Evolutionary conservation across 1,140 invertebrate genomes (phyloP).

Genomic region (Trypoxylus dichotomus): DNA sequence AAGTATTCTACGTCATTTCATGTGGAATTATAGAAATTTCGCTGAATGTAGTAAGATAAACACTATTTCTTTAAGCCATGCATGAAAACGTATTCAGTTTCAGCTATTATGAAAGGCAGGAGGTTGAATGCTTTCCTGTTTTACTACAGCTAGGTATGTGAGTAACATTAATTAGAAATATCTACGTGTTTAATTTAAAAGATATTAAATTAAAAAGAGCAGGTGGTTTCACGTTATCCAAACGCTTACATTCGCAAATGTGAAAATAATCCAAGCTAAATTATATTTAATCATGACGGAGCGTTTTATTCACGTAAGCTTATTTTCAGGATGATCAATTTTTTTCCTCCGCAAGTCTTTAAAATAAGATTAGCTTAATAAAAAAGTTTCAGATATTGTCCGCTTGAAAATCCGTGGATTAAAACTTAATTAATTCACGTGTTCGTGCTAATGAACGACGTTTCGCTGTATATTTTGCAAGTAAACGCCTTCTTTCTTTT

Average conservation of each 20-base stretch:
- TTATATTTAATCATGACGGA: not conserved
- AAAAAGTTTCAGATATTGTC: not conserved
- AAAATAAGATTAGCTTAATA: not conserved
- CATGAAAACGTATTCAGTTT: no score
- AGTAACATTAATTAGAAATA: no score
- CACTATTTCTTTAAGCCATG: no score
- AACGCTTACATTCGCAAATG: not conserved
- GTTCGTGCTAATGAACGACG: not conserved
- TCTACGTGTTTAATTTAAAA: no score
- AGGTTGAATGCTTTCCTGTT: no score
- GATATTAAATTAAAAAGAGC: no score
- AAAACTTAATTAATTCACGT: not conserved
- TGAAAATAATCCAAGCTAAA: not conserved
- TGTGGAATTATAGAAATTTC: no score
- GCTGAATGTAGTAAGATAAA: no score
- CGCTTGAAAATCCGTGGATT: not conserved
- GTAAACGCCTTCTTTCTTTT: not conserved
- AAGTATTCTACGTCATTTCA: no score
- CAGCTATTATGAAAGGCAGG: no score
- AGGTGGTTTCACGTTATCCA: no score
- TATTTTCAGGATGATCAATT: not conserved
- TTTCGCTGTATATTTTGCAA: not conserved
- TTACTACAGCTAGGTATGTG: no score
- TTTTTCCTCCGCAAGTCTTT: not conserved
- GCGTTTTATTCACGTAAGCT: not conserved